These are phyloP conservation scores for Cydia amplana DNA, from an alignment of 1,140 invertebrate species.

Conservation along the genomic window DNA sequence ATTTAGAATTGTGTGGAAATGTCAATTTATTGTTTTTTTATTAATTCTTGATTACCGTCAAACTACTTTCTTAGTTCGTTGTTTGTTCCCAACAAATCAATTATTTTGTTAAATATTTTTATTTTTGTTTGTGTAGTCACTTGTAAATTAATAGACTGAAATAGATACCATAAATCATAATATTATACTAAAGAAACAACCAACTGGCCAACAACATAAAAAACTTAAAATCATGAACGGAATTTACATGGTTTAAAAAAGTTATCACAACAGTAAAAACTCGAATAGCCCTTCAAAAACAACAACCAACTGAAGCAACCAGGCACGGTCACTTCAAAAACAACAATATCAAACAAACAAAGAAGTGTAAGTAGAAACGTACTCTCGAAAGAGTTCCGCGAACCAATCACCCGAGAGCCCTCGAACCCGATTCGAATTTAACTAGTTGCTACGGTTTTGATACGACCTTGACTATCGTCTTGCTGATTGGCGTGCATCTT, in stretches of 20 bases:
- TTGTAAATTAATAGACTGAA: too few relatives aligned
- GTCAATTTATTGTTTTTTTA: neutral
- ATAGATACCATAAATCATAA: too few relatives aligned
- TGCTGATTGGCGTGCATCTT: too few relatives aligned
- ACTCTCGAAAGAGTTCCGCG: slow-evolving; percentile 4
- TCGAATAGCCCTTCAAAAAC: neutral
- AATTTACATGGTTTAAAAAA: neutral
- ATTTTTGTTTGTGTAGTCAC: too few relatives aligned
- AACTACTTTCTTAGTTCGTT: neutral
- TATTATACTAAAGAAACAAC: too few relatives aligned
- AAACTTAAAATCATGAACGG: too few relatives aligned
- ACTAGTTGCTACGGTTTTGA: too few relatives aligned
- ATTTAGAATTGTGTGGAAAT: neutral
- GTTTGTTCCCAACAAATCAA: too few relatives aligned
- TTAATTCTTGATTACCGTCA: neutral
- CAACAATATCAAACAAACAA: slow-evolving; percentile 5
- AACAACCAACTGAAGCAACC: neutral
- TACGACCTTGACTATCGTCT: too few relatives aligned
- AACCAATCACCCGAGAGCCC: neutral
- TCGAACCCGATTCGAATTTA: too few relatives aligned
- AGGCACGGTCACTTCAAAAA: neutral
- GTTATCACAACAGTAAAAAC: neutral
- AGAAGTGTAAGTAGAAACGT: neutral
- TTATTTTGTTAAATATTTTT: too few relatives aligned
- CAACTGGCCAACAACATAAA: too few relatives aligned